Percentiles rank a stretch among this genome's conserved stretches.
Evolutionary conservation across 2,888 invertebrate genomes (phyloP).

Genomic region (Coenonympha glycerion): DNA sequence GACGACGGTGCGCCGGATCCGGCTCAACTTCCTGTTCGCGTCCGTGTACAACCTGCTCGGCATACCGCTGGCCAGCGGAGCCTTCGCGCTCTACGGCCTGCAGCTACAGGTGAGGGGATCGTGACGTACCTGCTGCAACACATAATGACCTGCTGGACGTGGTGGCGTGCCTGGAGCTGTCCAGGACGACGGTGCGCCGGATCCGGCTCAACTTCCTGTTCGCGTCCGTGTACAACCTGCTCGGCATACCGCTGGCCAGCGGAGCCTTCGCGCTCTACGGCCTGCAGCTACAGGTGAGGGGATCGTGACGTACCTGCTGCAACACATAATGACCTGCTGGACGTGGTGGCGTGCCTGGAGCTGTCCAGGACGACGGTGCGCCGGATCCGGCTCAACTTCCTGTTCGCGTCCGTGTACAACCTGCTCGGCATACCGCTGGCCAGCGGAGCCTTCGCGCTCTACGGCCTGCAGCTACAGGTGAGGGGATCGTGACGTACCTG

Average conservation of each 20-base stretch:
- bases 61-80: constrained; percentile 97
- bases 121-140: constrained; percentile 42
- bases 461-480: constrained; percentile 82
- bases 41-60: constrained; percentile 97
- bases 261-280: constrained; percentile 89
- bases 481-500: not conserved
- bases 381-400: constrained; percentile 92
- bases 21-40: constrained; percentile 97
- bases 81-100: constrained; percentile 85
- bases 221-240: constrained; percentile 96
- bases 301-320: constrained; percentile 2
- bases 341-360: constrained; percentile 95
- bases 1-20: constrained; percentile 89
- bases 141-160: constrained; percentile 98
- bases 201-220: constrained; percentile 96
- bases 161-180: constrained; percentile 93
- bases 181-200: constrained; percentile 89
- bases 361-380: constrained; percentile 92
- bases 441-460: constrained; percentile 89
- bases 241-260: constrained; percentile 98
- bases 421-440: constrained; percentile 96
- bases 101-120: constrained; percentile 72
- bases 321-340: constrained; percentile 93
- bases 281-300: constrained; percentile 77
- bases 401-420: constrained; percentile 98